Evolutionary conservation across 2,797 vertebrate species (phyloP).

Genomic region (Chelon auratus): DNA sequence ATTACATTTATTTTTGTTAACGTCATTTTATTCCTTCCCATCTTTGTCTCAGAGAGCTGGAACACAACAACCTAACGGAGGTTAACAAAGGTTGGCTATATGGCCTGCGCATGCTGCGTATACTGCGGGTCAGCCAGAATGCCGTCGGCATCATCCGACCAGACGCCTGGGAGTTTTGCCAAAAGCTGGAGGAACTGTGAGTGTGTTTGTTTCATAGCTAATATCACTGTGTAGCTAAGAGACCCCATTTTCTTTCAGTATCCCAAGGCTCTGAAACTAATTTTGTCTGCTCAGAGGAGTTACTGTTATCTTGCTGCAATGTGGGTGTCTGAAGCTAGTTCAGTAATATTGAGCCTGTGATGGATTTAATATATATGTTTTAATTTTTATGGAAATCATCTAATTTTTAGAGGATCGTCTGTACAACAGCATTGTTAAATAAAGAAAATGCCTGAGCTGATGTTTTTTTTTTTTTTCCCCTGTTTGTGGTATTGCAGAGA

Average conservation of each 20-base stretch:
- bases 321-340: slow-evolving; percentile 13
- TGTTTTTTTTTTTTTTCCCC: background rate
- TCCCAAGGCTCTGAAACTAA: slow-evolving; percentile 27
- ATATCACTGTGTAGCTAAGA: slow-evolving; percentile 29
- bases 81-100: slow-evolving; percentile 98
- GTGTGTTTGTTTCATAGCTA: slow-evolving; percentile 72
- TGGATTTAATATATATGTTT: slow-evolving; percentile 10
- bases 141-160: slow-evolving; percentile 91
- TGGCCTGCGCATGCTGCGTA: slow-evolving; percentile 91
- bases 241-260: slow-evolving; percentile 28
- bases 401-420: background rate
- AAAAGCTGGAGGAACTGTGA: slow-evolving; percentile 95
- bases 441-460: background rate
- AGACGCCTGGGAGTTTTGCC: slow-evolving; percentile 99
- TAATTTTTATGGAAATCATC: slow-evolving; percentile 17
- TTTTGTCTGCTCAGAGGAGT: slow-evolving; percentile 27
- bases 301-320: slow-evolving; percentile 26
- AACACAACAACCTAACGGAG: slow-evolving; percentile 97
- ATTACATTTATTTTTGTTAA: slow-evolving; percentile 1
- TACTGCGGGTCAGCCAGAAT: slow-evolving; percentile 92
- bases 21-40: slow-evolving; percentile 8
- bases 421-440: background rate
- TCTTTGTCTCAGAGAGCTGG: slow-evolving; percentile 88
- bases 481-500: slow-evolving; percentile 83
- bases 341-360: slow-evolving; percentile 16